A percentile compares a stretch with the other conserved stretches of the same genome.
Evolutionary conservation across 2,113 vertebrate species (phyloP).

Genomic region (Pteronura brasiliensis): DNA sequence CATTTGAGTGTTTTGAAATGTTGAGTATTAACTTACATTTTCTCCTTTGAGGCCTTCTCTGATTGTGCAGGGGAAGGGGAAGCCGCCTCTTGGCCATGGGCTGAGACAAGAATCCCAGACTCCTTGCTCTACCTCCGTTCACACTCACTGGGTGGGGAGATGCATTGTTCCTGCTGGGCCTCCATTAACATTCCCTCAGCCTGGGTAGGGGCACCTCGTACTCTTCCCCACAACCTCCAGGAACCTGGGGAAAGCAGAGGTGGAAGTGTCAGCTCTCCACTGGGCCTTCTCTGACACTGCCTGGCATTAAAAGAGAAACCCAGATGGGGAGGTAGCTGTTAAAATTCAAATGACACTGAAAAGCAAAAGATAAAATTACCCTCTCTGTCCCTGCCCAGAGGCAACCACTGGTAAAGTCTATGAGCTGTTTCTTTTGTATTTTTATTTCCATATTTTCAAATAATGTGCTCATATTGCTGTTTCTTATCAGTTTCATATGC

Average conservation of each 20-base stretch:
- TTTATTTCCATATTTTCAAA: not conserved
- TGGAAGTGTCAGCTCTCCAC: not conserved
- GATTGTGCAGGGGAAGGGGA: not conserved
- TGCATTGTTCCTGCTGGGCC: not conserved
- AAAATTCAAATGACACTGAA: not conserved
- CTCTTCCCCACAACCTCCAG: not conserved
- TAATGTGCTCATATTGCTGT: not conserved
- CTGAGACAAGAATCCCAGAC: not conserved
- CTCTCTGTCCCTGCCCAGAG: not conserved
- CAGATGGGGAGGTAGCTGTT: not conserved
- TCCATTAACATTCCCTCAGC: not conserved
- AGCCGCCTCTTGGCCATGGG: not conserved
- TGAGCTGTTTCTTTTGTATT: not conserved
- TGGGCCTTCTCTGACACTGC: not conserved
- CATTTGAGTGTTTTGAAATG: not conserved
- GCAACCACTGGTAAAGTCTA: not conserved
- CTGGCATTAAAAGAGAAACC: not conserved
- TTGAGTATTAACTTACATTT: not conserved
- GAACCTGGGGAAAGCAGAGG: not conserved
- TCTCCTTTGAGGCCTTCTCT: not conserved
- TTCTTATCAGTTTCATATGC: not conserved
- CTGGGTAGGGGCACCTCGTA: not conserved
- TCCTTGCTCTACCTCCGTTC: not conserved
- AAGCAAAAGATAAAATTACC: not conserved
- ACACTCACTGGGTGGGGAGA: not conserved